These are phyloP conservation scores for Pitangus sulphuratus DNA, from an alignment of 2,797 vertebrate genomes.

Conservation along the genomic window DNA sequence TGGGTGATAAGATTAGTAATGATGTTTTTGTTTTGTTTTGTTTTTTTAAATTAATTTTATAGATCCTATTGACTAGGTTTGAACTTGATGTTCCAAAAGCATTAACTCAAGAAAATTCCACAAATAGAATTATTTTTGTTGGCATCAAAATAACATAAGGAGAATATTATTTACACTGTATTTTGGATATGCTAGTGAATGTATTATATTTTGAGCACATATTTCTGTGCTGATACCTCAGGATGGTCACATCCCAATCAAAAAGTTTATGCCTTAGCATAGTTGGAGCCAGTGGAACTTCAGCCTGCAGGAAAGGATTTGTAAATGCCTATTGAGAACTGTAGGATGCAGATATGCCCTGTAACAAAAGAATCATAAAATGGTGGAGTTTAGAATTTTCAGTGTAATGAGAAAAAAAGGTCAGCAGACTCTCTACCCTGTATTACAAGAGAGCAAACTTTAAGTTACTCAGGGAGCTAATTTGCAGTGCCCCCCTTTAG, in stretches of 20 bases:
- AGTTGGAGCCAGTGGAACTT: not conserved
- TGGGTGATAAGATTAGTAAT: not conserved
- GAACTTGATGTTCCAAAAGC: not conserved
- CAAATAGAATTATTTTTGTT: not conserved
- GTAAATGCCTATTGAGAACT: not conserved
- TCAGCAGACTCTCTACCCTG: no score
- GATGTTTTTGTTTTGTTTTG: not conserved
- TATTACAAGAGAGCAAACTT: no score
- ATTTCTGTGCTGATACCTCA: not conserved
- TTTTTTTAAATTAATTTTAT: not conserved
- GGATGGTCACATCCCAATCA: not conserved
- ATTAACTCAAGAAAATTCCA: not conserved
- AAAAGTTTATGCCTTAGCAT: not conserved
- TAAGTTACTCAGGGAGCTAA: no score
- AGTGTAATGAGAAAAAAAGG: no score
- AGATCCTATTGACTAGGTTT: not conserved
- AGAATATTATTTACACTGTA: not conserved
- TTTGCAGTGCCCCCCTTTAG: no score
- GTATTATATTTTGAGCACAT: not conserved
- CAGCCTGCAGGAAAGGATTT: not conserved
- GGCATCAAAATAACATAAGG: not conserved
- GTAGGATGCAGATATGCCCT: not conserved
- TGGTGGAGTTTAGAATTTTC: no score
- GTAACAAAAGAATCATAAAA: not conserved
- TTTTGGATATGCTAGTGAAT: not conserved